phyloP scores from a whole-genome alignment of 2,113 vertebrate genomes.

The Lota lota region DNA sequence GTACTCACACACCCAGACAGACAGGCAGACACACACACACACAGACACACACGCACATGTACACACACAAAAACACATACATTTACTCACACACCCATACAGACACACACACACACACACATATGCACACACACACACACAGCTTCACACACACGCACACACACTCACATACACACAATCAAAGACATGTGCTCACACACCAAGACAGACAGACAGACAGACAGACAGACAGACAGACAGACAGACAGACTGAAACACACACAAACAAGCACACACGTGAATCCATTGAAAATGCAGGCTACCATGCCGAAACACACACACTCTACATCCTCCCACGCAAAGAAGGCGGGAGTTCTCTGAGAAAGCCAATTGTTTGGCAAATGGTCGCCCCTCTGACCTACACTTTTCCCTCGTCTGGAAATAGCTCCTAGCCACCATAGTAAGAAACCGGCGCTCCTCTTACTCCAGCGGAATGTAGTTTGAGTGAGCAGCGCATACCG shows the following conservation, averaged over 20 bases:
- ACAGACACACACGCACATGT: no score
- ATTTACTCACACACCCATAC: constrained; percentile 24
- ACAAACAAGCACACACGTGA: constrained; percentile 11
- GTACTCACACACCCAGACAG: neutral
- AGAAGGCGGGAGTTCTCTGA: constrained; percentile 20
- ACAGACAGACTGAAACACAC: neutral
- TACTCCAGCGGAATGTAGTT: constrained; percentile 1
- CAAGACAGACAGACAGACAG: neutral
- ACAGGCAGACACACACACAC: neutral
- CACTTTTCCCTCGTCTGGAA: constrained; percentile 43
- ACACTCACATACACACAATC: constrained; percentile 3
- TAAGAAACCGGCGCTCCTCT: constrained; percentile 37
- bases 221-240: neutral
- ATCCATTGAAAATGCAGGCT: constrained; percentile 19
- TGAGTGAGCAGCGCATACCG: constrained; percentile 1
- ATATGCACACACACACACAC: neutral
- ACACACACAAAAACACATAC: neutral
- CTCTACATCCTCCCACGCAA: constrained; percentile 17
- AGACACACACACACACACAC: constrained; percentile 28
- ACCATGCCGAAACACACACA: constrained; percentile 39
- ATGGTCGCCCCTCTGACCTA: constrained; percentile 30
- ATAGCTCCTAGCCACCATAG: constrained; percentile 28
- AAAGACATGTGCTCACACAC: constrained; percentile 2
- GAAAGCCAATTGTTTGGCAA: constrained; percentile 37
- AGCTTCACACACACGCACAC: neutral